These are phyloP conservation scores for Himalopsyche kuldschensis DNA, from an alignment of 2,888 invertebrate species.

Conservation along the genomic window DNA sequence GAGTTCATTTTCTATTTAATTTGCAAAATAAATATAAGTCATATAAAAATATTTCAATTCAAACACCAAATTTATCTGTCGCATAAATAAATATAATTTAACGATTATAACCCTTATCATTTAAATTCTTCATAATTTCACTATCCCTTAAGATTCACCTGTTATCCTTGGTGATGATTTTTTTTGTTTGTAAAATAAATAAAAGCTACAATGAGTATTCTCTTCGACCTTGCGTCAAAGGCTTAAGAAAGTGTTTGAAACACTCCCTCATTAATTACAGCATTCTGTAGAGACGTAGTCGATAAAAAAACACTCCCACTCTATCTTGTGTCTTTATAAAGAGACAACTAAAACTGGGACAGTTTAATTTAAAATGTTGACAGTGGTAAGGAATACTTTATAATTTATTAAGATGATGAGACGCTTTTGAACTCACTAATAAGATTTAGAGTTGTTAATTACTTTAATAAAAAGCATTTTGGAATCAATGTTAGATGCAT, in stretches of 20 bases:
- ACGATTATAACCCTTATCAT: no score
- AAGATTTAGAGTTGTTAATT: not conserved
- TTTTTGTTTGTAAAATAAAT: not conserved
- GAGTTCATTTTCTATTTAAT: no score
- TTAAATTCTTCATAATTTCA: no score
- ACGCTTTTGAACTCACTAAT: not conserved
- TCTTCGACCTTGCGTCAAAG: not conserved
- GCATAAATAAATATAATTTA: no score
- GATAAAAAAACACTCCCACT: not conserved
- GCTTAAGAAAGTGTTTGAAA: not conserved
- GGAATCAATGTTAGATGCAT: no score
- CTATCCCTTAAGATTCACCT: no score
- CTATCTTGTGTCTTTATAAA: not conserved
- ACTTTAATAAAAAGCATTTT: not conserved
- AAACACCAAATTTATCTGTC: no score
- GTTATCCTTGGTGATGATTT: no score
- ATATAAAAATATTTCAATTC: no score
- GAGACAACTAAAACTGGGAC: not conserved
- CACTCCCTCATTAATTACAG: not conserved
- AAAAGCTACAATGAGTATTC: not conserved
- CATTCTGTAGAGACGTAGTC: not conserved
- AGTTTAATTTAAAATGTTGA: constrained; percentile 1
- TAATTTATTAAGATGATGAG: not conserved
- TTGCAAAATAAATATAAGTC: no score
- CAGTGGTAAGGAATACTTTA: not conserved